Conservation (phyloP, 30 jellyfish, hydroid and myxozoan genomes). For the Catostylus mosaicus region DNA sequence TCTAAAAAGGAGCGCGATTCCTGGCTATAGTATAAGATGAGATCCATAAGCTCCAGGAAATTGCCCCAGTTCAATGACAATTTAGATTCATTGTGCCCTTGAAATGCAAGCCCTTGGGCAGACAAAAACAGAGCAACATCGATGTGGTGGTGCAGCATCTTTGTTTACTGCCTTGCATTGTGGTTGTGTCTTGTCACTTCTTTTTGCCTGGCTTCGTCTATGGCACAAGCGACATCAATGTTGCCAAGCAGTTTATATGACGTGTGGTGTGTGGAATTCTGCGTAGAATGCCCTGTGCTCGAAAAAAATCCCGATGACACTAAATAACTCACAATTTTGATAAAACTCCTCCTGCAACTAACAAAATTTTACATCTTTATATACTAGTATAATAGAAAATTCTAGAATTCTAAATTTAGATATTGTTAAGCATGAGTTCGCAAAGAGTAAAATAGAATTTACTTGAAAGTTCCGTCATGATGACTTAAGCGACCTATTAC, state of each 20-base stretch:
- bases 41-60: slow-evolving; percentile 32
- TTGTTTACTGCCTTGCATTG: slow-evolving; percentile 16
- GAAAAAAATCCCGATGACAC: too few species aligned
- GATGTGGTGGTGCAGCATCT: slow-evolving; percentile 45
- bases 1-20: slow-evolving; percentile 19
- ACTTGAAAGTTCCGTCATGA: too few species aligned
- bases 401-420: too few species aligned
- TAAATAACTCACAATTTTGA: too few species aligned
- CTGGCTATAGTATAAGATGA: slow-evolving; percentile 20
- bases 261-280: too few species aligned
- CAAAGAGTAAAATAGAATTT: too few species aligned
- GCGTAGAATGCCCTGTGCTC: too few species aligned
- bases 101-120: slow-evolving; percentile 64
- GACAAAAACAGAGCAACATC: slow-evolving; percentile 36
- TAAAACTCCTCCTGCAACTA: too few species aligned
- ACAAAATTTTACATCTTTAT: too few species aligned
- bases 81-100: slow-evolving; percentile 43
- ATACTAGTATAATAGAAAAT: too few species aligned
- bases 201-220: slow-evolving; percentile 43
- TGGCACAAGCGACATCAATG: slow-evolving; percentile 49
- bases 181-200: slow-evolving; percentile 39
- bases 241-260: slow-evolving; percentile 36
- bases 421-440: too few species aligned
- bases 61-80: slow-evolving; percentile 37
- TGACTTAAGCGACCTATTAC: too few species aligned